phyloP scores from a whole-genome alignment of 2,113 vertebrate genomes.

The Chiloscyllium plagiosum region DNA sequence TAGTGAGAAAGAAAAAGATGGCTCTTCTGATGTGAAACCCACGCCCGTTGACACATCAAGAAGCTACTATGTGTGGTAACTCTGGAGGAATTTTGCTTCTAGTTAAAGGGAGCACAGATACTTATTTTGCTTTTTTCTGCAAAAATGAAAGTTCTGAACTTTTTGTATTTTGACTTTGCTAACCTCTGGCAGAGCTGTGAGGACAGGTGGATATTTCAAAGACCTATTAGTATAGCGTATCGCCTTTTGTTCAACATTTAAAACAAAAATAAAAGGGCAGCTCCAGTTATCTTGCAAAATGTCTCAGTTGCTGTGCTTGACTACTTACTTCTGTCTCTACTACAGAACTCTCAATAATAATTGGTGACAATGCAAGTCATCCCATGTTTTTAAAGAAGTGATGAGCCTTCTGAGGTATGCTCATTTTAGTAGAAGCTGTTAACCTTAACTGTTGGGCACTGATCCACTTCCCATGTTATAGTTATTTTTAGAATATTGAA shows the following conservation, averaged over 20 bases:
- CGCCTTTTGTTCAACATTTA: slow-evolving; percentile 62
- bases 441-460: slow-evolving; percentile 66
- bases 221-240: slow-evolving; percentile 73
- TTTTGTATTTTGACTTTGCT: slow-evolving; percentile 77
- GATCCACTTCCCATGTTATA: slow-evolving; percentile 54
- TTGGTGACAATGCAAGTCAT: slow-evolving; percentile 50
- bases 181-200: slow-evolving; percentile 61
- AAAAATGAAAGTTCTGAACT: slow-evolving; percentile 67
- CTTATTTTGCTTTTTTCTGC: slow-evolving; percentile 80
- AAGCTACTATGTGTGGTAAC: slow-evolving; percentile 99
- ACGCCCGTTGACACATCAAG: slow-evolving; percentile 94
- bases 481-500: slow-evolving; percentile 64
- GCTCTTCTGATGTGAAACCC: slow-evolving; percentile 75
- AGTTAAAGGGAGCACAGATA: slow-evolving; percentile 75
- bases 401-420: slow-evolving; percentile 47
- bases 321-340: slow-evolving; percentile 59
- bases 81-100: slow-evolving; percentile 63
- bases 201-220: slow-evolving; percentile 60
- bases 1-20: slow-evolving; percentile 90
- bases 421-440: slow-evolving; percentile 53
- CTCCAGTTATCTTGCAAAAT: slow-evolving; percentile 65
- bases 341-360: slow-evolving; percentile 58
- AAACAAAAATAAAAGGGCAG: slow-evolving; percentile 53
- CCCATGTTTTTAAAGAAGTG: slow-evolving; percentile 49
- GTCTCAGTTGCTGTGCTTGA: slow-evolving; percentile 66